A percentile compares a stretch with the other conserved stretches of the same genome.
Evolutionary conservation across 2,113 vertebrate genomes (phyloP).

Genomic region (Chaetops frenatus): DNA sequence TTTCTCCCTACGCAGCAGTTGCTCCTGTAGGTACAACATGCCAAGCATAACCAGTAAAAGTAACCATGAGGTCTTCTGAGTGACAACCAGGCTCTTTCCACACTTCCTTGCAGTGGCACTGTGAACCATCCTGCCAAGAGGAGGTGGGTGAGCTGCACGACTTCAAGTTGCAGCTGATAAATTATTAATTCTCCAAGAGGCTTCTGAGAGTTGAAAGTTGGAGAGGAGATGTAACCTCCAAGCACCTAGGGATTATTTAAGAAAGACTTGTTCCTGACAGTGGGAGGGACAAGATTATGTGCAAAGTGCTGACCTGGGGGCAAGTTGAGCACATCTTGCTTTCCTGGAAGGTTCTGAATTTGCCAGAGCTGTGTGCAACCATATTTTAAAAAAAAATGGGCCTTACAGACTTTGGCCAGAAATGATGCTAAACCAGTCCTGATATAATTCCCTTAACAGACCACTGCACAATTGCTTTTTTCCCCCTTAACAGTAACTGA

Average conservation of each 20-base stretch:
- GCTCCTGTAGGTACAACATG: not conserved
- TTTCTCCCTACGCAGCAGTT: not conserved
- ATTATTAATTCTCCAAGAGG: not conserved
- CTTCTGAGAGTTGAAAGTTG: not conserved
- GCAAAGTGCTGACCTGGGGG: not conserved
- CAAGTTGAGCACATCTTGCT: not conserved
- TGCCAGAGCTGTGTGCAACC: not conserved
- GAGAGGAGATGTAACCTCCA: not conserved
- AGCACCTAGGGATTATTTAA: not conserved
- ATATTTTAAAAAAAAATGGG: not conserved
- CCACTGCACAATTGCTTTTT: not conserved
- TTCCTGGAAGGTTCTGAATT: not conserved
- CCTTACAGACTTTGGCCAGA: not conserved
- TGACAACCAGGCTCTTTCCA: not conserved
- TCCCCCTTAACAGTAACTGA: not conserved
- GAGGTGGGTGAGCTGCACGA: rapidly evolving
- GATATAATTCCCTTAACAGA: not conserved
- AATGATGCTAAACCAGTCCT: not conserved
- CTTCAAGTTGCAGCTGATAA: not conserved
- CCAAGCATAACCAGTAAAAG: not conserved
- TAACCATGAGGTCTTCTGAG: not conserved
- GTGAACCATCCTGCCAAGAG: not conserved
- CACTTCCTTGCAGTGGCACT: not conserved
- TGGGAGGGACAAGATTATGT: not conserved
- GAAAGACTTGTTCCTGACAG: not conserved